Evolutionary conservation across 2,113 vertebrate genomes (phyloP), one percentile per base, ranked within the genome.

Genomic region (Platysternon megacephalum): DNA sequence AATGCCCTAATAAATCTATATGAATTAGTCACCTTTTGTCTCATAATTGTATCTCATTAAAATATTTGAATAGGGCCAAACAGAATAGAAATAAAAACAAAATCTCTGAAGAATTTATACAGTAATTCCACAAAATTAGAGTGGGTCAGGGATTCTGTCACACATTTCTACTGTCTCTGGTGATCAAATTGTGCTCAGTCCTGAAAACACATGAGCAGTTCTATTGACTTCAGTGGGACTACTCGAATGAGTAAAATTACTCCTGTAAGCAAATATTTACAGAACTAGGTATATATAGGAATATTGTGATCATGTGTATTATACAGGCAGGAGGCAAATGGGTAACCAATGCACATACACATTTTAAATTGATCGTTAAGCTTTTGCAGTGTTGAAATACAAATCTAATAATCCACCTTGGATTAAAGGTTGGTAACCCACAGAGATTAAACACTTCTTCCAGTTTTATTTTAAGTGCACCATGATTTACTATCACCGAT

Each of bases 1-100:
- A 88, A 86, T 61, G 35, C 85, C 76, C 68, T 22, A 46, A 93
- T 85, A 84, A 92, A 94, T 46, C 32, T 82, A 51, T 85, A 95
- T 90, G 82, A 88, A 76, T 90, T 91, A 74, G 19, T 74, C 39
- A 39, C n/a, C 21, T 74, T 61, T 61, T 74, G n/a, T 42, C n/a
- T 74, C 68, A 74, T 42, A 42, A 42, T 42, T 24, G 35, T 42
- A n/a, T 42, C n/a, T 28, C 42, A 28, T 42, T 39, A 39, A 81
- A 42, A 82, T 39, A 53, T n/a, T n/a, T 52, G n/a, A 52, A 21
- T n/a, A 53, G 35, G 48, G 35, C 49, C 35, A 81, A 81, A n/a
- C 51, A 53, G 11, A 12, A 53, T 39, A 53, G 51, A 55, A 82
- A 42, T 53, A 26, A 39, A 82, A 61, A 39, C 21, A 82, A 55